Evolutionary conservation across 2,797 vertebrate species (phyloP), one percentile per base, ranked within the genome.

Genomic region (Pyrocephalus nanus): DNA sequence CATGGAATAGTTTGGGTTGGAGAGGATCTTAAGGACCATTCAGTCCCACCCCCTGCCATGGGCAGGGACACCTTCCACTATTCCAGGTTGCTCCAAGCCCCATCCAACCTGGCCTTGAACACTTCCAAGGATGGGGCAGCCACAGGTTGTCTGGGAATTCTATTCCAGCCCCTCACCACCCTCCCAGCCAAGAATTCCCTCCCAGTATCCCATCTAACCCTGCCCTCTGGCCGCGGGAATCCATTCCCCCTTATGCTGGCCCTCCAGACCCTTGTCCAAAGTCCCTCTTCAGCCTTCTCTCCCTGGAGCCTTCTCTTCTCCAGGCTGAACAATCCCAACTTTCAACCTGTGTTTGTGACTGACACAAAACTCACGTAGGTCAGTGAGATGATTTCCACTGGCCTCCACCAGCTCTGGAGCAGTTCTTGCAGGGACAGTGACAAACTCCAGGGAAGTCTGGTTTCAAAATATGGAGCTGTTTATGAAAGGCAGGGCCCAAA

Each of bases 11-110:
- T 12, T 50, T 55, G 55, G 19, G 34, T 0, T 12, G 8, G 12
- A 9, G 54, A 4, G 15, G 32, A n/a, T 1, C 7, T 0, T 0
- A 61, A 36, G 54, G 0, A 0, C 0, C 54, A 3, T 0, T 54
- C 61, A 38, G 11, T 10, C 2, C 18, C 74, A 22, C 11, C 48
- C 64, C 25, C 30, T 9, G 66, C 27, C 51, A 45, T 30, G 60
- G 5, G 53, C 45, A 88, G 60, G 53, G 60, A 66, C 69, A 38
- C 38, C 45, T 53, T 1, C 25, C 47, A 15, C 53, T 53, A 29
- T 18, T 29, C 76, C 69, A 60, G 38, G 29, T 4, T 65, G 53
- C 32, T 65, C 66, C 66, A 4, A 86, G 13, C 20, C 40, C 73
- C 21, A 14, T 55, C 57, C 67, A 79, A 0, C 45, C 75, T 79